Evolutionary conservation across 1,140 invertebrate species (phyloP).

Genomic region (Zaprionus ornatus): DNA sequence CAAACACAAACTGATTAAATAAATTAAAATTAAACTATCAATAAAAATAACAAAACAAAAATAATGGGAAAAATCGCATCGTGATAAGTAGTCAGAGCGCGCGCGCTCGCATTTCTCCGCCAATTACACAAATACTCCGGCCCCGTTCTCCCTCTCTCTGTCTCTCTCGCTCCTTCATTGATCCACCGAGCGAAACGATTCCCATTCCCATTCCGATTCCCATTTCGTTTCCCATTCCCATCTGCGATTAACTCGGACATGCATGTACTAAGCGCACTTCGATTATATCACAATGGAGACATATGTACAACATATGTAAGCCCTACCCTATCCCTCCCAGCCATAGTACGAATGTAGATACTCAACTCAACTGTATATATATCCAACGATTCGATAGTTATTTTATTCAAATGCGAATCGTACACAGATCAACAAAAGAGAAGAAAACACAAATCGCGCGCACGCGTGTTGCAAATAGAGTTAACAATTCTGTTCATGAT

Average conservation of each 20-base stretch:
- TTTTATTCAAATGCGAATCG: constrained; percentile 6
- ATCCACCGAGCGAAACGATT: constrained; percentile 4
- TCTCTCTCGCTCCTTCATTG: background rate
- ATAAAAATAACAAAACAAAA: constrained; percentile 16
- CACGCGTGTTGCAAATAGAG: background rate
- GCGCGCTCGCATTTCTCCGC: constrained; percentile 62
- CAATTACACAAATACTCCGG: background rate
- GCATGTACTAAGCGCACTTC: background rate
- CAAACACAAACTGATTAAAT: constrained; percentile 67
- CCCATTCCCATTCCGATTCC: constrained; percentile 3
- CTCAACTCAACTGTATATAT: too few relatives aligned
- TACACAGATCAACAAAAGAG: constrained; percentile 7
- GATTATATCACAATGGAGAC: constrained; percentile 16
- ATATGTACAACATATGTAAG: background rate
- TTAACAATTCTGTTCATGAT: constrained; percentile 1
- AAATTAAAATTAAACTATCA: constrained; percentile 62
- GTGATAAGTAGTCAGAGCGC: constrained; percentile 2
- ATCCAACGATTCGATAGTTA: constrained; percentile 1
- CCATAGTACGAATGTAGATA: background rate
- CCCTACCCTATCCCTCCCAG: too few relatives aligned
- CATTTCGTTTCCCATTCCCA: constrained; percentile 7
- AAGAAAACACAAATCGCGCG: background rate
- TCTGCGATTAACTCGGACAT: constrained; percentile 31
- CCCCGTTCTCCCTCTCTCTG: too few relatives aligned
- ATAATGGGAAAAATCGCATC: constrained; percentile 13